Evolutionary conservation across 2,113 vertebrate species (phyloP).

Genomic region (Scopus umbretta): DNA sequence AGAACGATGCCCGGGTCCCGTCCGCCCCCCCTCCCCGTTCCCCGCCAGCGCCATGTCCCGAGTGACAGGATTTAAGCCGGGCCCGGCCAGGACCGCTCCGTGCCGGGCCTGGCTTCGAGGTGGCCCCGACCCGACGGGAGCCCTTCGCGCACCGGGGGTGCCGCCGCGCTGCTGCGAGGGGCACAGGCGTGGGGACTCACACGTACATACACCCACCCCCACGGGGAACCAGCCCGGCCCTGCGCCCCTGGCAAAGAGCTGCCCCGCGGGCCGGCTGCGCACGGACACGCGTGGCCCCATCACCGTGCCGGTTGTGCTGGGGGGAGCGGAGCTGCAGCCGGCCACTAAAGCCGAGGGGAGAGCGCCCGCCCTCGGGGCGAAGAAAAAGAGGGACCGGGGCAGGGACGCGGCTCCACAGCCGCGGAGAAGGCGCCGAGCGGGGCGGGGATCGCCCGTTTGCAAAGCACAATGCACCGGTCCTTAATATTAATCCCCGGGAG

Average conservation of each 20-base stretch:
- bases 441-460: not conserved
- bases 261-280: not conserved
- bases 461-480: not conserved
- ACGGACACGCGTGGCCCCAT: not conserved
- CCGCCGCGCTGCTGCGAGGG: not conserved
- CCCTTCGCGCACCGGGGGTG: not conserved
- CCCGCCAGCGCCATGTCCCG: fast-evolving
- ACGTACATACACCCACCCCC: not conserved
- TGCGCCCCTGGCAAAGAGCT: not conserved
- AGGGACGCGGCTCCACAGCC: not conserved
- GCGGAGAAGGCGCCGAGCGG: not conserved
- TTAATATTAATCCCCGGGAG: not conserved
- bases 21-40: too few relatives aligned
- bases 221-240: not conserved
- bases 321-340: not conserved
- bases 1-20: fast-evolving
- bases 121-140: not conserved
- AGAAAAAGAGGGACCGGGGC: not conserved
- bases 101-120: not conserved
- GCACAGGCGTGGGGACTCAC: not conserved
- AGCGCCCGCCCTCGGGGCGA: not conserved
- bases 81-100: not conserved
- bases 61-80: not conserved
- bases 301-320: not conserved
- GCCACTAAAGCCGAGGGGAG: not conserved